These are phyloP conservation scores for Oenanthe melanoleuca DNA, from an alignment of 2,113 vertebrate genomes.

Conservation along the genomic window DNA sequence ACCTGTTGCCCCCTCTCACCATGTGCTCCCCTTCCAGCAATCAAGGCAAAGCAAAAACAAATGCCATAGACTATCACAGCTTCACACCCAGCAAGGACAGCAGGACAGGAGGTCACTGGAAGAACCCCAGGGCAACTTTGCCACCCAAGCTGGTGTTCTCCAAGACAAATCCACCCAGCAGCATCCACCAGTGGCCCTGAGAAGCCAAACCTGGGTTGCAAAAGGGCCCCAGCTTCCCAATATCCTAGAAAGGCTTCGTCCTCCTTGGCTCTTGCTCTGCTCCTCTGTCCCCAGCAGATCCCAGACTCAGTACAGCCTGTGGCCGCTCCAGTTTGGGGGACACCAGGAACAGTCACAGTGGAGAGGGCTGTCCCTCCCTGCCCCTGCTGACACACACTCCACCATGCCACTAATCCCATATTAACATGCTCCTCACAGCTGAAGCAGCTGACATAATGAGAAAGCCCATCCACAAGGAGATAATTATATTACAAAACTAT, in stretches of 20 bases:
- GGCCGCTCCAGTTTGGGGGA: rapidly evolving
- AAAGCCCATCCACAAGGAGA: background rate
- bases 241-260: rapidly evolving
- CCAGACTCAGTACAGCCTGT: background rate
- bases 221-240: background rate
- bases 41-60: background rate
- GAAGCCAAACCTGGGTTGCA: background rate
- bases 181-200: rapidly evolving
- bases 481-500: constrained; percentile 34
- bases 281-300: background rate
- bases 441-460: background rate
- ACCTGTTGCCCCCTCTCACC: background rate
- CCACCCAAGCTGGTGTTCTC: background rate
- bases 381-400: rapidly evolving
- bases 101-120: background rate
- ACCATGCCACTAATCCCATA: background rate
- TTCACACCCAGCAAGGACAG: rapidly evolving
- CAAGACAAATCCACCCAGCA: background rate
- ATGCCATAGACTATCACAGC: background rate
- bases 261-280: background rate
- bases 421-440: background rate
- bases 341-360: rapidly evolving
- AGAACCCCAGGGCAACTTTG: background rate
- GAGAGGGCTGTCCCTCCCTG: too few species aligned
- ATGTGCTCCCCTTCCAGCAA: background rate